Percentiles rank a stretch among this genome's conserved stretches.
phyloP scores from a whole-genome alignment of 2,113 vertebrate genomes.

The Neotoma lepida region DNA sequence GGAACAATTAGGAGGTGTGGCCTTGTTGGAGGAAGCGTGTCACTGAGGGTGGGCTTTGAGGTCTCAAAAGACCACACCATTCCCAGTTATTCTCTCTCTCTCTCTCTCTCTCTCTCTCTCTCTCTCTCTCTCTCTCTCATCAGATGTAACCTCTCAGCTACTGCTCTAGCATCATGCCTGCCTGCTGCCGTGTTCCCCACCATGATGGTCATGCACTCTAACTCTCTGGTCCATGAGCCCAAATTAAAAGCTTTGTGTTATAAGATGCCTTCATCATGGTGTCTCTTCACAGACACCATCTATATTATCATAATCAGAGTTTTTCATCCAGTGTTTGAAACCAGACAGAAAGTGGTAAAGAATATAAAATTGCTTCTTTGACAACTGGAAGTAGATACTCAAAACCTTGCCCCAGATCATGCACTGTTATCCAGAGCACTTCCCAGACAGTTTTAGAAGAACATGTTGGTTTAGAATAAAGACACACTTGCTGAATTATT shows the following conservation, averaged over 20 bases:
- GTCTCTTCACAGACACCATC: neutral
- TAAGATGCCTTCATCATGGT: neutral
- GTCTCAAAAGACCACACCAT: neutral
- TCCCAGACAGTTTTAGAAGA: neutral
- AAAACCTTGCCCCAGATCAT: neutral
- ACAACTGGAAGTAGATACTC: neutral
- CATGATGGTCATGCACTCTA: neutral
- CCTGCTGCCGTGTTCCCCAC: neutral
- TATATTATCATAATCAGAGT: neutral
- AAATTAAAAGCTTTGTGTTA: neutral
- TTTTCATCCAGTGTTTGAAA: constrained; percentile 41
- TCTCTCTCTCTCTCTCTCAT: neutral
- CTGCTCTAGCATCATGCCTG: neutral
- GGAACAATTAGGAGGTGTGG: neutral
- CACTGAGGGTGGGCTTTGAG: neutral
- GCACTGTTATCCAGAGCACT: neutral
- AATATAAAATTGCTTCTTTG: constrained; percentile 29
- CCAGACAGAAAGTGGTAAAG: constrained; percentile 18
- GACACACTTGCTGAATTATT: neutral
- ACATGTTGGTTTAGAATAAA: constrained; percentile 8
- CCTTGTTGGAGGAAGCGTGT: neutral
- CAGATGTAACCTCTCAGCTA: neutral
- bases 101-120: neutral
- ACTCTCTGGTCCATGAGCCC: neutral
- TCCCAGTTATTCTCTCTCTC: neutral